Conservation (phyloP, 2,888 invertebrate genomes). For the Himalopsyche tibetana region DNA sequence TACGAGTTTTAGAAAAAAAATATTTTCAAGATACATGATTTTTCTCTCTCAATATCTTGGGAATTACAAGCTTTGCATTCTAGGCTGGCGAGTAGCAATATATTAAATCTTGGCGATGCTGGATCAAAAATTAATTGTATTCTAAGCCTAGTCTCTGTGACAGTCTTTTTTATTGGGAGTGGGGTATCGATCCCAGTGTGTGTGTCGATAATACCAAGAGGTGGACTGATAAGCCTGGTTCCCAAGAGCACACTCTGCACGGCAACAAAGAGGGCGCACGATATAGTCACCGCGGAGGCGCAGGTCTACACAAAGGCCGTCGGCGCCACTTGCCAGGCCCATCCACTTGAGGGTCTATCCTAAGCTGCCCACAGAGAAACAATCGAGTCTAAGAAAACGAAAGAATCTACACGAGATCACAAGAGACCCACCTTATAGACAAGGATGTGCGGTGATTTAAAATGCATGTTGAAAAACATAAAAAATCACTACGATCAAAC, state of each 20-base stretch:
- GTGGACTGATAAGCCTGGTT: slow-evolving; percentile 8
- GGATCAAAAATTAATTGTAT: too few relatives aligned
- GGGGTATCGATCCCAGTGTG: not conserved
- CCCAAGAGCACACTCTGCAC: not conserved
- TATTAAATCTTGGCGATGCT: too few relatives aligned
- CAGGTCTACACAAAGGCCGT: slow-evolving; percentile 7
- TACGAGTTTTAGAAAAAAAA: too few relatives aligned
- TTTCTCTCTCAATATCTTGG: too few relatives aligned
- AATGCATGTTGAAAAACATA: too few relatives aligned
- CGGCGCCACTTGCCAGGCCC: slow-evolving; percentile 24
- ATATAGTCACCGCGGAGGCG: not conserved
- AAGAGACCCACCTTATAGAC: not conserved
- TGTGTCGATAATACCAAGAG: slow-evolving; percentile 12
- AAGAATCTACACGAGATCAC: slow-evolving; percentile 30
- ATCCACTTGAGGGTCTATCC: not conserved
- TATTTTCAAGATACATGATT: too few relatives aligned
- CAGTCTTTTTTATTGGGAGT: not conserved
- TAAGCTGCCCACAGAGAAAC: slow-evolving; percentile 27
- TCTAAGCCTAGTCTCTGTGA: too few relatives aligned
- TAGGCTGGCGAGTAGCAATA: too few relatives aligned
- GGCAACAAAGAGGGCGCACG: slow-evolving; percentile 14
- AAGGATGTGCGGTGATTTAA: not conserved
- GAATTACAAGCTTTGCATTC: too few relatives aligned
- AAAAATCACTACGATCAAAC: too few relatives aligned
- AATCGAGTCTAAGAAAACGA: slow-evolving; percentile 23